Base-by-base conservation (phyloP, 2,888 invertebrate species). In the Fabriciana adippe region DNA sequence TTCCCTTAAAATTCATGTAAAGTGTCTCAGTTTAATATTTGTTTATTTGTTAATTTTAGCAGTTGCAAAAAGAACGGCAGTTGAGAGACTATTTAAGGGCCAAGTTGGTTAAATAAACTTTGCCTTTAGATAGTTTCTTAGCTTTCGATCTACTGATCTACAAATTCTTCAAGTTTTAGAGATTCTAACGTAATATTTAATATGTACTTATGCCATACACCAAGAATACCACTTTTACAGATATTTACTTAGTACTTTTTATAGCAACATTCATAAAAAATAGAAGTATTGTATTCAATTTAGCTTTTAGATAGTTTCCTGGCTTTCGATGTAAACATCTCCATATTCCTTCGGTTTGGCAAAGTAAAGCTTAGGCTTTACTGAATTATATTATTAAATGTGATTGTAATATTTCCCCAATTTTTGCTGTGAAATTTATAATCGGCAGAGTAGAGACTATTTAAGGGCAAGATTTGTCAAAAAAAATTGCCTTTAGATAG, bases 401-500 rank as follows among this genome's bases (percentile, higher is more conserved):
- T 26, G 26, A 26, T 4, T 26, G 26, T 26, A 26, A 26, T 26
- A 26, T 26, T 26, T 26, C 26, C 4, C 26, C 5, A 26, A 5
- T 26, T 26, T 26, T 26, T 26, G 26, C 26, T 4, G 26, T 26
- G 4, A 26, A 4, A 41, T 41, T 41, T 35, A 35, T 8, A 35
- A 35, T 35, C 2, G 11, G 35, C 2, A 41, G 11, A 2, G 0
- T 26, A 26, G 54, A 61, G 53, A 31, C 59, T 54, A 59, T 45
- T 45, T 66, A 66, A 59, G n/a, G 45, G 57, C 53, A 54, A 59
- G 48, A 31, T 54, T 31, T 51, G 41, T 3, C 31, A 16, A 11
- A 31, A 15, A 1, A 66, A 31, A 60, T 53, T 65, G 59, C 31
- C 65, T 59, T 56, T 64, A 65, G 57, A 57, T 57, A 57, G 21